A percentile compares a stretch with the other conserved stretches of the same genome.
These are phyloP conservation scores for Dermolepida albohirtum DNA, from an alignment of 2,888 invertebrate genomes.

Conservation along the genomic window DNA sequence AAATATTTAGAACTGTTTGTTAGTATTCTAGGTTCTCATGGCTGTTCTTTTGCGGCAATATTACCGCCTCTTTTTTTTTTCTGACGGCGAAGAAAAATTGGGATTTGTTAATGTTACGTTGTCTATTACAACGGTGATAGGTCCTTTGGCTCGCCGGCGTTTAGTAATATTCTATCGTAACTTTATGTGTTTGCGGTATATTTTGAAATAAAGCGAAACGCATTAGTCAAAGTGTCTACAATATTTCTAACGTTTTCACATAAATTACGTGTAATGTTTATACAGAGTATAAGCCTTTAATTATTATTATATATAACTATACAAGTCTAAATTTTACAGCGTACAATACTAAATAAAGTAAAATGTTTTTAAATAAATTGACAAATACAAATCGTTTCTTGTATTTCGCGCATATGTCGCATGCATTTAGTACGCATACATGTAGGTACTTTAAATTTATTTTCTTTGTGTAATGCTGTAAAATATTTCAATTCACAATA, in stretches of 20 bases:
- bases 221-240: slow-evolving; percentile 20
- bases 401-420: too few relatives aligned
- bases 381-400: too few relatives aligned
- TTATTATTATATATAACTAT: slow-evolving; percentile 1
- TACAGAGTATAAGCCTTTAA: background rate
- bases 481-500: too few relatives aligned
- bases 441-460: too few relatives aligned
- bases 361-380: too few relatives aligned
- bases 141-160: background rate
- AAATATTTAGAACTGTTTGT: slow-evolving; percentile 6
- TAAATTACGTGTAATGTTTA: slow-evolving; percentile 9
- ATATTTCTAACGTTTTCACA: slow-evolving; percentile 19
- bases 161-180: slow-evolving; percentile 14
- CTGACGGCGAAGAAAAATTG: background rate
- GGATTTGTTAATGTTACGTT: slow-evolving; percentile 5
- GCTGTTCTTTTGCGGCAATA: background rate
- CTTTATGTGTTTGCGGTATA: slow-evolving; percentile 30
- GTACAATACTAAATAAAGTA: too few relatives aligned
- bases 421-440: too few relatives aligned
- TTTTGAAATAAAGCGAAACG: slow-evolving; percentile 33
- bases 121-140: background rate
- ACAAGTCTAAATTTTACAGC: background rate
- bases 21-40: slow-evolving; percentile 11
- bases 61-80: slow-evolving; percentile 9
- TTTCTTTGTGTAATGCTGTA: too few relatives aligned